Conservation (phyloP, 2,797 vertebrate genomes). For the Saxicola maurus region DNA sequence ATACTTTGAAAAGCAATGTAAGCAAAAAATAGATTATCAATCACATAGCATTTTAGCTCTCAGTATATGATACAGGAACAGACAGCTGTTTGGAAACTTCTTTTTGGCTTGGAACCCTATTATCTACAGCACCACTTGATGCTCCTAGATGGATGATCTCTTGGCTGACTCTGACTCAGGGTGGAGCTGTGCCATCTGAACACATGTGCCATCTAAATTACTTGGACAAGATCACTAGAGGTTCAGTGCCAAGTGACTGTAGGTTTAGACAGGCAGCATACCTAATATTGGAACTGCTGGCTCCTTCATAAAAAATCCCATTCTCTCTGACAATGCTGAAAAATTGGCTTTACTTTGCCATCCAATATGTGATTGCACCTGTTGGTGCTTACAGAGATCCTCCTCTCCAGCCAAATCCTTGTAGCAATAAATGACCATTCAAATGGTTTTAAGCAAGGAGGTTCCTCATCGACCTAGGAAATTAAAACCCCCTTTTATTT, state of each 20-base stretch:
- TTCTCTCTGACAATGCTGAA: constrained; percentile 22
- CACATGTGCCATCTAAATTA: constrained; percentile 64
- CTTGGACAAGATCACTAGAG: constrained; percentile 18
- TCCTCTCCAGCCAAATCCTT: background rate
- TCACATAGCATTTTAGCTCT: background rate
- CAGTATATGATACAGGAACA: background rate
- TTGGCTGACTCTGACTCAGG: constrained; percentile 40
- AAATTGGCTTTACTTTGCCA: constrained; percentile 6
- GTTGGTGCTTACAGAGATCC: constrained; percentile 7
- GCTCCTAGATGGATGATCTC: constrained; percentile 36
- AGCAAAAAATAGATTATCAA: background rate
- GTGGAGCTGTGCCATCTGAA: constrained; percentile 57
- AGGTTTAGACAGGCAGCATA: constrained; percentile 62
- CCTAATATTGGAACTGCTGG: constrained; percentile 35
- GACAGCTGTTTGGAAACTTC: constrained; percentile 31
- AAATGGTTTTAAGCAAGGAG: background rate
- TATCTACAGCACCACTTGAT: constrained; percentile 6
- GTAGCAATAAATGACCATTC: background rate
- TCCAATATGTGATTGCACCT: constrained; percentile 28
- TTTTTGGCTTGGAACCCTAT: constrained; percentile 27
- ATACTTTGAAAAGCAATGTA: background rate
- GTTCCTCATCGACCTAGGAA: background rate
- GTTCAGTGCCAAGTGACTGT: constrained; percentile 35
- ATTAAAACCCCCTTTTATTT: background rate
- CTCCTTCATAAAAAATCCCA: constrained; percentile 2